Percentiles rank a stretch among this genome's conserved stretches.
Evolutionary conservation across 53 echinoderm and acorn worm genomes (phyloP).

Genomic region (Echinometra lucunter): DNA sequence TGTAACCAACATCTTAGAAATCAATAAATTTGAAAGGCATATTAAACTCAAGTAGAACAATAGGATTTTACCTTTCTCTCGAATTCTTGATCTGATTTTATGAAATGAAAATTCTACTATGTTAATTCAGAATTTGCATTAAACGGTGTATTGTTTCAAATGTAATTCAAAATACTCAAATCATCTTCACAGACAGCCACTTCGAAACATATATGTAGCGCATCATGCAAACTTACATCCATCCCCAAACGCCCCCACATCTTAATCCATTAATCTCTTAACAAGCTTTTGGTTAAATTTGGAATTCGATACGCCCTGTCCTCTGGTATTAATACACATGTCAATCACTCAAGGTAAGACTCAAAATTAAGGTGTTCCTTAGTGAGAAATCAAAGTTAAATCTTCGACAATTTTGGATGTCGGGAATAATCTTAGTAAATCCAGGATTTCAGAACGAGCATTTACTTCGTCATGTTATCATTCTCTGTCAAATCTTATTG

Average conservation of each 20-base stretch:
- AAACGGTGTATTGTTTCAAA: neutral
- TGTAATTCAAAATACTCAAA: neutral
- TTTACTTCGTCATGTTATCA: neutral
- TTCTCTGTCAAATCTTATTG: neutral
- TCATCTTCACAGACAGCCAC: neutral
- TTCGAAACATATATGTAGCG: neutral
- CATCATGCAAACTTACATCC: neutral
- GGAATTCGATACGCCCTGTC: conserved; percentile 37
- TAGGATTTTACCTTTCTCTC: too few species aligned
- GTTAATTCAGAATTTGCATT: neutral
- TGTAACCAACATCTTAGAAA: too few species aligned
- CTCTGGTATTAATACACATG: neutral
- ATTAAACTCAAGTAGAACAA: too few species aligned
- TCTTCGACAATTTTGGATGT: neutral
- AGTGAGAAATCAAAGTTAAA: neutral
- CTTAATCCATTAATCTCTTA: conserved; percentile 38
- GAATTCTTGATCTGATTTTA: neutral
- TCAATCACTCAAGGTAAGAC: neutral
- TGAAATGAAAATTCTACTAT: neutral
- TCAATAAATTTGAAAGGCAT: too few species aligned
- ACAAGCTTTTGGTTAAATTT: conserved; percentile 9
- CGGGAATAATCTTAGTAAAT: neutral
- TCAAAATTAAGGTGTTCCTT: conserved; percentile 19
- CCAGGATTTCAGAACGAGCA: neutral
- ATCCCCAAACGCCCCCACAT: neutral